Evolutionary conservation across 2,113 vertebrate species (phyloP), one percentile per base, ranked within the genome.

Genomic region (Rhipidura dahli): DNA sequence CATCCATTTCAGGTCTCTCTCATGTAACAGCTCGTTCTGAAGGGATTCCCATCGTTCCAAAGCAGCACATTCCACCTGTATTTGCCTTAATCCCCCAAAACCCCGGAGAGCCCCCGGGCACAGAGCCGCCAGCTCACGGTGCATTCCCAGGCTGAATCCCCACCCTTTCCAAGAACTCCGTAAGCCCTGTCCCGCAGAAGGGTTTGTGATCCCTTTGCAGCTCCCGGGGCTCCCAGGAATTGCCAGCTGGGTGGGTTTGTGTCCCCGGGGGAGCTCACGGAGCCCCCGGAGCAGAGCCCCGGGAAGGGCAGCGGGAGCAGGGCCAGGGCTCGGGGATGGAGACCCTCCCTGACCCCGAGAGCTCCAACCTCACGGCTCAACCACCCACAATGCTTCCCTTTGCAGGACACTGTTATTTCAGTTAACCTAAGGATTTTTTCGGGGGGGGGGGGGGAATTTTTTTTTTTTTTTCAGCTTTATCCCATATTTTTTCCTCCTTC

Each of bases 371-470:
- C 64, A 49, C 5, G 10, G 30, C 27, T n/a, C 7, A 7, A 30
- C 30, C 23, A 31, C 1, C 23, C 17, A 14, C 9, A 13, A 13
- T 21, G 17, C 4, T 40, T 13, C 31, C 27, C 14, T 60, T 45
- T 23, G 35, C 28, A 13, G 14, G 11, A 13, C 3, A 26, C 47
- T 11, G 26, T 26, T 17, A 12, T 23, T 54, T 26, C 11, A 7
- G 64, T 54, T 30, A 42, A 21, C 42, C 27, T 9, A 19, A 31
- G 16, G 24, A 11, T 5, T 8, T 40, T 26, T 30, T 15, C 0
- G 6, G 4, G 2, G 8, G 9, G 28, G 6, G 4, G 23, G 15
- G 20, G 18, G 3, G n/a, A n/a, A n/a, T n/a, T n/a, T n/a, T n/a
- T n/a, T n/a, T 10, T 17, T 16, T 31, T 35, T 44, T 44, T 64